Evolutionary conservation across 2,797 vertebrate species (phyloP).

Genomic region (Alectoris magna): DNA sequence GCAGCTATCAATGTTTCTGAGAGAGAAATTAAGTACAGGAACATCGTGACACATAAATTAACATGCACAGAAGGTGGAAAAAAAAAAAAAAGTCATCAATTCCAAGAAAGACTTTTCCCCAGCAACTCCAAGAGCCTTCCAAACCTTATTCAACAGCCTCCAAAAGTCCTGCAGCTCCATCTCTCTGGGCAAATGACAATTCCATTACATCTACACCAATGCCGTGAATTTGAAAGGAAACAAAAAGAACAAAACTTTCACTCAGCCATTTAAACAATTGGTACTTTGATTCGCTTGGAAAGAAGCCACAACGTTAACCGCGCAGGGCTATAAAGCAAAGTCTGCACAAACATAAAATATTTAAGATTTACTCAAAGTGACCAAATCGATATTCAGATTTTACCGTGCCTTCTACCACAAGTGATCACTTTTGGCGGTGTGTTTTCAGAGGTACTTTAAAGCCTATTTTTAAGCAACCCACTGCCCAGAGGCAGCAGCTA

Average conservation of each 20-base stretch:
- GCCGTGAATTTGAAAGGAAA: not conserved
- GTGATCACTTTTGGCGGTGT: not conserved
- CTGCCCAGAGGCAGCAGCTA: not conserved
- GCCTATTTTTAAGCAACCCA: not conserved
- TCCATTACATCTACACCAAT: not conserved
- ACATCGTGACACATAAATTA: not conserved
- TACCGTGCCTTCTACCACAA: not conserved
- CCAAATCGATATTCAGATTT: not conserved
- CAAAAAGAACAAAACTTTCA: not conserved
- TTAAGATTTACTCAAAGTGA: not conserved
- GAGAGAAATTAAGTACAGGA: not conserved
- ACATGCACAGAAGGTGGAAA: not conserved
- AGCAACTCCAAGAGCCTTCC: not conserved
- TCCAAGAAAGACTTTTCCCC: not conserved
- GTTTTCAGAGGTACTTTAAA: not conserved
- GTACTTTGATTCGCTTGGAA: not conserved
- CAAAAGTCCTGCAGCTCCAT: not conserved
- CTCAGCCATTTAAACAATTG: not conserved
- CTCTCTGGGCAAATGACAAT: not conserved
- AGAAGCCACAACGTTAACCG: not conserved
- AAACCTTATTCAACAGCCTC: not conserved
- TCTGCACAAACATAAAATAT: not conserved
- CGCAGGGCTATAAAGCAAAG: not conserved
- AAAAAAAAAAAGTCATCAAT: not conserved
- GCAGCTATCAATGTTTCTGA: not conserved